A percentile compares a stretch with the other conserved stretches of the same genome.
Conservation (phyloP, 2,113 vertebrate genomes). For the Probosciger aterrimus region DNA sequence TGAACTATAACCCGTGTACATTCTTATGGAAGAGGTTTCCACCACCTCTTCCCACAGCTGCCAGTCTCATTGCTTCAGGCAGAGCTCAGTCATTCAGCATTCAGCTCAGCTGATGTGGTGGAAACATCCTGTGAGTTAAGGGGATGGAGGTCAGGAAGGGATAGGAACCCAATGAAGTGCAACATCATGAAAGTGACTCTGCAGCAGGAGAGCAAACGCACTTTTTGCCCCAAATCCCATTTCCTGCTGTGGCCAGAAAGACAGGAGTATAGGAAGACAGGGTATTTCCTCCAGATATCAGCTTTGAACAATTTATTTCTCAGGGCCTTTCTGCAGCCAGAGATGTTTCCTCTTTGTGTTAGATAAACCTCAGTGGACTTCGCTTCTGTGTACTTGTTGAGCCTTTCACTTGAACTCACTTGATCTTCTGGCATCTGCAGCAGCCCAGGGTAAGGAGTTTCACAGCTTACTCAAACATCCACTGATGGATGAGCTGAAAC, state of each 20-base stretch:
- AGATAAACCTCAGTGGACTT: not conserved
- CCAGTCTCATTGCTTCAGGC: not conserved
- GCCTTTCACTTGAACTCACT: not conserved
- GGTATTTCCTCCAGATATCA: not conserved
- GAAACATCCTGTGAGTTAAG: not conserved
- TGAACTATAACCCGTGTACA: not conserved
- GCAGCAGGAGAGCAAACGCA: not conserved
- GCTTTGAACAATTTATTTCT: not conserved
- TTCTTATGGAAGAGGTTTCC: not conserved
- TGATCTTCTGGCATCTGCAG: not conserved
- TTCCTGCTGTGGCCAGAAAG: not conserved
- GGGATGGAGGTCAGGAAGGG: not conserved
- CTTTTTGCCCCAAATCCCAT: not conserved
- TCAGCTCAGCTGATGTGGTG: not conserved
- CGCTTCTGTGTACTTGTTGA: not conserved
- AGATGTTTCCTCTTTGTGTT: not conserved
- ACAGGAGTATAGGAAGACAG: not conserved
- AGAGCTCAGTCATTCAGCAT: not conserved
- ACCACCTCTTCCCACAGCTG: not conserved
- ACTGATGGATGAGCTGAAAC: not conserved
- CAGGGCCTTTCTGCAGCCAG: not conserved
- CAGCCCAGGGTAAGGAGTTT: not conserved
- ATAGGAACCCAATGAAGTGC: not conserved
- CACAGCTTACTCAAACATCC: not conserved
- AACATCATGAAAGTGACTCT: not conserved